These are phyloP conservation scores for Papilio dardanus DNA, from an alignment of 1,140 invertebrate species.

Conservation along the genomic window DNA sequence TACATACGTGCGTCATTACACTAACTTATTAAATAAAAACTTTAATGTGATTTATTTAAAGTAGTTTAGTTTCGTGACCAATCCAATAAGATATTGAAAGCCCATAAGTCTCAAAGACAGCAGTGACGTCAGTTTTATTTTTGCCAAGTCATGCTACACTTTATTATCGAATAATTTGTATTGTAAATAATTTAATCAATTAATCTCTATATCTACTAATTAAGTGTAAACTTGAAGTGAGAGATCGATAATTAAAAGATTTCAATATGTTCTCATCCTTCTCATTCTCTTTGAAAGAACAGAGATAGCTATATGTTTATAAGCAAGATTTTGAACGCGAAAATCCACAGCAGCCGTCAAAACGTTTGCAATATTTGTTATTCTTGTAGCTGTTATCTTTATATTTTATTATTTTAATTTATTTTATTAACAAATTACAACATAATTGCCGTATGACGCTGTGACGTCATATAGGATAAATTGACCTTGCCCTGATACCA, in stretches of 20 bases:
- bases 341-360: too few species aligned
- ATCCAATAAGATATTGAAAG: background rate
- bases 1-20: background rate
- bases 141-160: background rate
- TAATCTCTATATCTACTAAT: background rate
- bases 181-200: too few species aligned
- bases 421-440: too few species aligned
- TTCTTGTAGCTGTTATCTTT: too few species aligned
- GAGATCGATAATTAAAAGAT: too few species aligned
- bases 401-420: too few species aligned
- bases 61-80: background rate
- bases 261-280: too few species aligned
- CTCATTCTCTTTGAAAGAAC: too few species aligned
- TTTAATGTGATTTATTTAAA: background rate
- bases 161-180: background rate
- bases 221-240: background rate
- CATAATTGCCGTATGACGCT: too few species aligned
- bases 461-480: background rate
- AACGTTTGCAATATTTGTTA: too few species aligned
- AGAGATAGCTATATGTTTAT: too few species aligned
- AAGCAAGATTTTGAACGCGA: too few species aligned
- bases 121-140: constrained; percentile 10
- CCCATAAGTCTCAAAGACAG: background rate
- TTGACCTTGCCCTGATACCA: constrained; percentile 25
- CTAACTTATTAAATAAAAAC: background rate